Conservation (phyloP, 2,888 invertebrate species). For the Odontomyia ornata region DNA sequence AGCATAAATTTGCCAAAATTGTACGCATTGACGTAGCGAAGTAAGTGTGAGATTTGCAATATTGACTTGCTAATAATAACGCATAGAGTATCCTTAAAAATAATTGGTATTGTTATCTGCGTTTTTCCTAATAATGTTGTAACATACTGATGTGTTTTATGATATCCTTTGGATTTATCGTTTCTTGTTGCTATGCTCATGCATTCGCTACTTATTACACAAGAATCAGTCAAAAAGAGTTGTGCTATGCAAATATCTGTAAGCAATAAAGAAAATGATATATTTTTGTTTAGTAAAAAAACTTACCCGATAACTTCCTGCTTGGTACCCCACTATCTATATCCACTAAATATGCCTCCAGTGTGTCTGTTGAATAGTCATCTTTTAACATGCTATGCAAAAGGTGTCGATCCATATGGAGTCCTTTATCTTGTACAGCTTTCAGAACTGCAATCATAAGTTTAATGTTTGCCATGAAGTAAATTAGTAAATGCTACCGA, state of each 20-base stretch:
- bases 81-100: slow-evolving; percentile 5
- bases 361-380: background rate
- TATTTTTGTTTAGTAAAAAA: background rate
- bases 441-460: background rate
- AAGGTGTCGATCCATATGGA: background rate
- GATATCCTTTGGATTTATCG: slow-evolving; percentile 26
- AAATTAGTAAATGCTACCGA: background rate
- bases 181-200: background rate
- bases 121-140: too few relatives aligned
- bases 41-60: background rate
- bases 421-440: background rate
- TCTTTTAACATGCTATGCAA: background rate
- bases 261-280: background rate
- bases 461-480: background rate
- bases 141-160: slow-evolving; percentile 38
- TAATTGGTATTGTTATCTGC: too few relatives aligned
- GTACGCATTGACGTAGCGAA: background rate
- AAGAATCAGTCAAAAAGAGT: background rate
- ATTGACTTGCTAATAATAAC: background rate
- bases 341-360: background rate
- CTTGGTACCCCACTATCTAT: slow-evolving; percentile 27
- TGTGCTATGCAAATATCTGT: slow-evolving; percentile 37
- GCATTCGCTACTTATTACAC: slow-evolving; percentile 13
- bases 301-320: slow-evolving; percentile 15
- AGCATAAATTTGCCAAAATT: slow-evolving; percentile 1